Percentiles rank a stretch among this genome's conserved stretches.
Conservation (phyloP, 2,888 invertebrate genomes). For the Cepaea hortensis region DNA sequence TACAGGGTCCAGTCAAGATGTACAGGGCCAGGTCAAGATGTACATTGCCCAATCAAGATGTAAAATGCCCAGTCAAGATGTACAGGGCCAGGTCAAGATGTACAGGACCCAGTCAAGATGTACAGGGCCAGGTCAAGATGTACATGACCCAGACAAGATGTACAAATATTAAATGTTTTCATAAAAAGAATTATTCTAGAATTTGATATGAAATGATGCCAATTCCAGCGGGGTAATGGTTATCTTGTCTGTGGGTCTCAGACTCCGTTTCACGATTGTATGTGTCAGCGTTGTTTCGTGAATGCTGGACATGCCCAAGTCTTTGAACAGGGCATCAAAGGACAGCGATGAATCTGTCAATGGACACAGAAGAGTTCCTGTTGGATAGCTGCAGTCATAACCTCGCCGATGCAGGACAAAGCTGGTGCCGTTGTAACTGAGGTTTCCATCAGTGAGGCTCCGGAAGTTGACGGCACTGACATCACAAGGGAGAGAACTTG, state of each 20-base stretch:
- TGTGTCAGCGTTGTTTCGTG: constrained; percentile 67
- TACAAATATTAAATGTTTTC: background rate
- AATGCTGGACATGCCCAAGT: constrained; percentile 51
- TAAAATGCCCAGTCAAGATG: too few relatives aligned
- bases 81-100: too few relatives aligned
- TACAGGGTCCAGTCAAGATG: too few relatives aligned
- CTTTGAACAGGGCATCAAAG: constrained; percentile 58
- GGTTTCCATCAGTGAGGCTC: constrained; percentile 61
- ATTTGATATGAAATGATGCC: constrained; percentile 51
- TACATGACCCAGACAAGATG: too few relatives aligned
- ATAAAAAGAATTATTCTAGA: constrained; percentile 20
- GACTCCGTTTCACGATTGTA: constrained; percentile 55
- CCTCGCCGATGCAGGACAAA: constrained; percentile 67
- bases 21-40: too few relatives aligned
- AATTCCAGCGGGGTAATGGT: constrained; percentile 64
- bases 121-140: too few relatives aligned
- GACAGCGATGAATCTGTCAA: constrained; percentile 45
- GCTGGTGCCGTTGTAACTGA: constrained; percentile 66
- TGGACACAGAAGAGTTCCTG: constrained; percentile 57
- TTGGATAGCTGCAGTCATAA: constrained; percentile 63
- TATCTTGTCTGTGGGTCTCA: constrained; percentile 53
- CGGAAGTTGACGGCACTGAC: constrained; percentile 62
- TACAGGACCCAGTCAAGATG: too few relatives aligned
- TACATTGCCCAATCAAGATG: too few relatives aligned
- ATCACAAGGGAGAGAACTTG: constrained; percentile 67